Evolutionary conservation across 2,113 vertebrate genomes (phyloP).

Genomic region (Chaenogobius annularis): DNA sequence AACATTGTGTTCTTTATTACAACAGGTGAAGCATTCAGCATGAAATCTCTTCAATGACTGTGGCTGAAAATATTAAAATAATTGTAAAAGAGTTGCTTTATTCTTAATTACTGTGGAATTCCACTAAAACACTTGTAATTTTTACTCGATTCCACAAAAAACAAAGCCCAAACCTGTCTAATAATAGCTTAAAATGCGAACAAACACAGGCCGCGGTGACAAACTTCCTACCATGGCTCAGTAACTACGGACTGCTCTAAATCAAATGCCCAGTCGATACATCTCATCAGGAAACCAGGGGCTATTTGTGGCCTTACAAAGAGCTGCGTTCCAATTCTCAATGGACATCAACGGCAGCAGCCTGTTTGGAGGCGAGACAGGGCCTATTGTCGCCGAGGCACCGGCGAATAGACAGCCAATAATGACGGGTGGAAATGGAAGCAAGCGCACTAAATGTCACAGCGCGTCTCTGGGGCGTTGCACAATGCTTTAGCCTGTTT

Average conservation of each 20-base stretch:
- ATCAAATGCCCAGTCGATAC: conserved; percentile 33
- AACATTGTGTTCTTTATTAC: too few species aligned
- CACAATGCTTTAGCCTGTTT: conserved; percentile 51
- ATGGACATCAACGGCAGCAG: conserved; percentile 34
- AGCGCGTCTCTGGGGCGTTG: conserved; percentile 45
- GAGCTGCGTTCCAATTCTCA: conserved; percentile 24
- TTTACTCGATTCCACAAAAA: neutral
- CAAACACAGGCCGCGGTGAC: neutral
- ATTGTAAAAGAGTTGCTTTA: too few species aligned
- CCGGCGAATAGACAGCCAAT: conserved; percentile 57
- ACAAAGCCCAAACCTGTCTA: neutral
- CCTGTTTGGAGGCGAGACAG: conserved; percentile 45
- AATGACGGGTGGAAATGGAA: conserved; percentile 60
- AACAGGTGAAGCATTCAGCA: too few species aligned
- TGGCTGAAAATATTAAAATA: too few species aligned
- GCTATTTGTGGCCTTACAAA: conserved; percentile 33
- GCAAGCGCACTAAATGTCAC: conserved; percentile 60
- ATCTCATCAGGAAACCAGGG: conserved; percentile 28
- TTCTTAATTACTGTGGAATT: neutral
- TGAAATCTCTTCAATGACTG: too few species aligned
- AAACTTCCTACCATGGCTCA: conserved; percentile 13
- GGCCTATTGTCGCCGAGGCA: conserved; percentile 37
- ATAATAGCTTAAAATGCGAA: neutral
- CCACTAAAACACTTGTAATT: neutral
- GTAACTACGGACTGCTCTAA: conserved; percentile 6